Base-by-base conservation (phyloP, 1,140 invertebrate species). In the Sarcophaga peregrina region DNA sequence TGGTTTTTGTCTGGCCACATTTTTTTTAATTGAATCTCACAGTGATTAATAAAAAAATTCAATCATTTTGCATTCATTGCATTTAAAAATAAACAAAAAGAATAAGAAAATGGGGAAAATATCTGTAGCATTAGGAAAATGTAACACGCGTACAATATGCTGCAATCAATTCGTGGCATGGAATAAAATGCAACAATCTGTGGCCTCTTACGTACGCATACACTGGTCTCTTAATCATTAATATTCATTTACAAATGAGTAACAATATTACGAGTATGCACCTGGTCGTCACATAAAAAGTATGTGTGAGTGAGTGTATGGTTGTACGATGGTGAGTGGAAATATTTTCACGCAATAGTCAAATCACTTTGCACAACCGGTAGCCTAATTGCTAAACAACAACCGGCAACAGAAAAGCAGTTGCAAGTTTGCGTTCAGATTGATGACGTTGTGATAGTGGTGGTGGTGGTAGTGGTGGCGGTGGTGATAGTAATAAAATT, bases 341-440 rank as follows among this genome's bases (percentile, higher is more conserved):
- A 37, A 68, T 68, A 68, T n/a, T 68, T 68, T 68, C 62, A 68
- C 62, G 62, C 62, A 68, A 68, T 68, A 20, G 62, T 25, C 62
- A 52, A 52, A 5, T 52, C 8, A 9, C 50, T 10, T 20, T 20
- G n/a, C n/a, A 68, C 62, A 68, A 25, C 62, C 62, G 20, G 62
- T 68, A 68, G 62, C 62, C 62, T 68, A 68, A 68, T 68, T 68
- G 62, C 25, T 37, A 37, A 37, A 37, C 25, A 37, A 37, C 25
- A 37, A 37, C 1, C 25, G 25, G 25, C 25, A 37, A 37, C 25
- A 37, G 25, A 37, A 37, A 37, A 37, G 25, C 25, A 37, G 25
- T 37, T 37, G 25, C 25, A 37, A 37, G 25, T 37, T 37, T 37
- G 25, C 25, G 4, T 37, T 37, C 25, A 37, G 25, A 37, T 37